Evolutionary conservation across 2,888 invertebrate species (phyloP).

Genomic region (Galerucella pusilla): DNA sequence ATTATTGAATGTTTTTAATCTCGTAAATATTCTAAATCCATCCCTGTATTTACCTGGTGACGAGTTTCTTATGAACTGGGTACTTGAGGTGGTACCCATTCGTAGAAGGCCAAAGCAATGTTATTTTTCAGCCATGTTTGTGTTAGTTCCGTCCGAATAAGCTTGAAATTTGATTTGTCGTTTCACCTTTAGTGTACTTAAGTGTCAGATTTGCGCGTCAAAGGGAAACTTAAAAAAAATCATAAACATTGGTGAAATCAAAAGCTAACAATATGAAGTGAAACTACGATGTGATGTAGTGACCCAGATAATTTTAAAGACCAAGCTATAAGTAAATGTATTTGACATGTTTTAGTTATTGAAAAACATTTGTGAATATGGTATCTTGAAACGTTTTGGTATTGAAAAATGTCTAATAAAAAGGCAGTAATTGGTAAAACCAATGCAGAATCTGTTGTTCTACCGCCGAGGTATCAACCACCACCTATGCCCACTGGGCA

Average conservation of each 20-base stretch:
- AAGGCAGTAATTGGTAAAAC: constrained; percentile 61
- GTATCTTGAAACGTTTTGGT: constrained; percentile 32
- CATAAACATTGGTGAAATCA: constrained; percentile 33
- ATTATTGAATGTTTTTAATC: too few species aligned
- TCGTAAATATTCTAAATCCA: neutral
- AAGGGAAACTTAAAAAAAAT: constrained; percentile 3
- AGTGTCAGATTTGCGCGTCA: constrained; percentile 18
- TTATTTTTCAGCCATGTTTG: constrained; percentile 51
- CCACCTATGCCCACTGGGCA: constrained; percentile 73
- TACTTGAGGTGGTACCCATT: constrained; percentile 13
- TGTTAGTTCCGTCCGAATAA: constrained; percentile 24
- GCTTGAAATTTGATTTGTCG: constrained; percentile 18
- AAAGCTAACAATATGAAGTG: constrained; percentile 39
- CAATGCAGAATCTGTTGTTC: constrained; percentile 56
- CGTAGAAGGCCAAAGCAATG: constrained; percentile 20
- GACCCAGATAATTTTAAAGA: constrained; percentile 63
- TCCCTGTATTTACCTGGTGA: constrained; percentile 15
- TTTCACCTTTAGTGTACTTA: constrained; percentile 15
- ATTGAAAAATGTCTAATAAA: constrained; percentile 64
- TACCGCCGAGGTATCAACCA: constrained; percentile 84
- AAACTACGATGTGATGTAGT: constrained; percentile 54
- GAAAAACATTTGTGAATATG: constrained; percentile 38
- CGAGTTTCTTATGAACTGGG: constrained; percentile 16
- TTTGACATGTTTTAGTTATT: constrained; percentile 47
- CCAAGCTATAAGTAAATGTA: constrained; percentile 48